These are phyloP conservation scores for Rhingia campestris DNA, from an alignment of 2,888 invertebrate genomes.

Conservation along the genomic window DNA sequence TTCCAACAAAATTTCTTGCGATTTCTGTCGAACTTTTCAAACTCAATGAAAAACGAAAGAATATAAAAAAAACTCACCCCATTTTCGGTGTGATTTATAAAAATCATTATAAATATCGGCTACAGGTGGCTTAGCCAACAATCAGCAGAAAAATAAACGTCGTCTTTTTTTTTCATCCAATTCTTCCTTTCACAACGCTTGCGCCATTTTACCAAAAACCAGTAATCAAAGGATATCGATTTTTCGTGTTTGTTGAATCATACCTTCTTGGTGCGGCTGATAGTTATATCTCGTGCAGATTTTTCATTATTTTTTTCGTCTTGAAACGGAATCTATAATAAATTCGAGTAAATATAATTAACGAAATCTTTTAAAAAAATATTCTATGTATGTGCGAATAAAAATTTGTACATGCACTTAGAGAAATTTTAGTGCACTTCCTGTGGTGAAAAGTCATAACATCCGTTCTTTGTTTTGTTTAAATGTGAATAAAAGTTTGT, in stretches of 20 bases:
- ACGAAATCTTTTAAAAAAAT: neutral
- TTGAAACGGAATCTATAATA: neutral
- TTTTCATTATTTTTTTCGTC: conserved; percentile 51
- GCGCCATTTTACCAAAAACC: conserved; percentile 46
- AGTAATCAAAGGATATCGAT: conserved; percentile 76
- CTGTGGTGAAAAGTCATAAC: conserved; percentile 40
- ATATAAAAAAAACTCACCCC: conserved; percentile 7
- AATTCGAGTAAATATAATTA: neutral
- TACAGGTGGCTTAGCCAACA: conserved; percentile 67
- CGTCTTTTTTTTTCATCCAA: conserved; percentile 3
- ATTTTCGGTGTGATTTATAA: conserved; percentile 16
- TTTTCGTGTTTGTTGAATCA: conserved; percentile 77
- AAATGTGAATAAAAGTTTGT: conserved; percentile 15
- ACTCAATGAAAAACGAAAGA: no score
- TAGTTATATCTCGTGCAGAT: conserved; percentile 63
- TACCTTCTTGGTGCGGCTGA: conserved; percentile 71
- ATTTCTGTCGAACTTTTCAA: no score
- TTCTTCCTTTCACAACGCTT: conserved; percentile 35
- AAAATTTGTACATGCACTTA: conserved; percentile 12
- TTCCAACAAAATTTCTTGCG: no score
- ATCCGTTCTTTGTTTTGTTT: conserved; percentile 62
- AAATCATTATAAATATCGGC: conserved; percentile 54
- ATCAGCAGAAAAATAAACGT: conserved; percentile 56
- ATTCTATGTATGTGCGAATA: neutral
- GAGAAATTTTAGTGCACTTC: conserved; percentile 11